Percentiles rank a stretch among this genome's conserved stretches.
Conservation (phyloP, 2,888 invertebrate species). For the Aphodius sticticus region DNA sequence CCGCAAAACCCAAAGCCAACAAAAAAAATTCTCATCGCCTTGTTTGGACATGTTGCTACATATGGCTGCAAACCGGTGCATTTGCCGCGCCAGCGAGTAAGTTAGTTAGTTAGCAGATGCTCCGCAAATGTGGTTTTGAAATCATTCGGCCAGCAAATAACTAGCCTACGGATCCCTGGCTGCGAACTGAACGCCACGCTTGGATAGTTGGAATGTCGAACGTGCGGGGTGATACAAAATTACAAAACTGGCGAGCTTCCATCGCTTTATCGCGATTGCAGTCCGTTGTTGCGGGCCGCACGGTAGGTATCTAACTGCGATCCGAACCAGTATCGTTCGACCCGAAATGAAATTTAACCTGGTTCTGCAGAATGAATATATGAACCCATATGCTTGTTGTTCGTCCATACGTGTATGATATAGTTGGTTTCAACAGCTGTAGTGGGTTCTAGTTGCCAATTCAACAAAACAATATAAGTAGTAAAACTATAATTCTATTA, state of each 20-base stretch:
- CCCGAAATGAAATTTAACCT: too few relatives aligned
- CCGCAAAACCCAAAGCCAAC: background rate
- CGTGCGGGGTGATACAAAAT: background rate
- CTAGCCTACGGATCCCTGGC: background rate
- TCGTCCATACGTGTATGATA: too few relatives aligned
- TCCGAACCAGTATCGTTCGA: too few relatives aligned
- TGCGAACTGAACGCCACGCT: background rate
- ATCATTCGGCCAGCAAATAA: conserved; percentile 4
- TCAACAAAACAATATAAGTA: too few relatives aligned
- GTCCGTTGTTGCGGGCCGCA: too few relatives aligned
- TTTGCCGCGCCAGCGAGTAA: background rate
- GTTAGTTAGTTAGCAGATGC: background rate
- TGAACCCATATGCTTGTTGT: too few relatives aligned
- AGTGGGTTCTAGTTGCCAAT: too few relatives aligned
- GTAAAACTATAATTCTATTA: too few relatives aligned
- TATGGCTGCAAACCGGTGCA: background rate
- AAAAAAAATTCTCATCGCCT: background rate
- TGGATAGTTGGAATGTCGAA: background rate
- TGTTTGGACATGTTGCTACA: background rate
- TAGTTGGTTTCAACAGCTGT: too few relatives aligned
- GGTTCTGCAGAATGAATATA: too few relatives aligned
- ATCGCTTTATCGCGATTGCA: background rate
- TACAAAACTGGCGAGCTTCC: background rate
- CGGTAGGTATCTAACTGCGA: too few relatives aligned
- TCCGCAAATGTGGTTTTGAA: background rate